A percentile compares a stretch with the other conserved stretches of the same genome.
These are phyloP conservation scores for Acipenser transmontanus DNA, from an alignment of 2,797 vertebrate species.

Conservation along the genomic window DNA sequence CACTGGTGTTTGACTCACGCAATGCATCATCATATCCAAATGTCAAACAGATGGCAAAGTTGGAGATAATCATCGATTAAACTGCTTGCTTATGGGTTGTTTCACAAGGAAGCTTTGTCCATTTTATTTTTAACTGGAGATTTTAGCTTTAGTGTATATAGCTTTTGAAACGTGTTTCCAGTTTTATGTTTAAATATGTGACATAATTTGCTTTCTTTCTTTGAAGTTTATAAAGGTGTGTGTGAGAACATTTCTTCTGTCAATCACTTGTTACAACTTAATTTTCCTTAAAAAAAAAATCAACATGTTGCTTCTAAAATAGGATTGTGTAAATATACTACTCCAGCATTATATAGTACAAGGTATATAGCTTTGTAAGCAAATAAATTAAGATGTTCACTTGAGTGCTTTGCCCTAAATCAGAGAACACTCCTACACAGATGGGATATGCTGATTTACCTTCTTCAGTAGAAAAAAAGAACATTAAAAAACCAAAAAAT, in stretches of 20 bases:
- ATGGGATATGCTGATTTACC: conserved; percentile 3
- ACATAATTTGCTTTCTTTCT: conserved; percentile 16
- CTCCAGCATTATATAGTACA: too few relatives aligned
- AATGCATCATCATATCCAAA: conserved; percentile 19
- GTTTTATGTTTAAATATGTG: conserved; percentile 13
- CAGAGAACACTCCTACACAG: conserved; percentile 14
- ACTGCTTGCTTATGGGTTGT: background rate
- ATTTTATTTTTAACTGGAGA: conserved; percentile 17
- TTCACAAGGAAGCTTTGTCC: conserved; percentile 9
- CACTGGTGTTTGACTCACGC: conserved; percentile 28
- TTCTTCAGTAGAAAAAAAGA: background rate
- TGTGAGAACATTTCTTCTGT: too few relatives aligned
- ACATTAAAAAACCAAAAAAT: conserved; percentile 8
- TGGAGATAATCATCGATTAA: conserved; percentile 18
- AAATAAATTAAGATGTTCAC: conserved; percentile 3
- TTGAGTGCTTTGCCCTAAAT: conserved; percentile 4
- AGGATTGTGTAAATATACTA: background rate
- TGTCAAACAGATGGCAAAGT: conserved; percentile 28
- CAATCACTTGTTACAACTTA: too few relatives aligned
- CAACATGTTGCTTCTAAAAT: conserved; percentile 6
- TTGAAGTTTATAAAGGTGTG: conserved; percentile 21
- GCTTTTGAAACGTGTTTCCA: conserved; percentile 18
- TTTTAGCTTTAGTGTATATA: conserved; percentile 9
- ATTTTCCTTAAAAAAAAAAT: too few relatives aligned
- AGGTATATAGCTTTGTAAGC: background rate